phyloP scores from a whole-genome alignment of 1,140 invertebrate genomes.

The Drosophila orosa region DNA sequence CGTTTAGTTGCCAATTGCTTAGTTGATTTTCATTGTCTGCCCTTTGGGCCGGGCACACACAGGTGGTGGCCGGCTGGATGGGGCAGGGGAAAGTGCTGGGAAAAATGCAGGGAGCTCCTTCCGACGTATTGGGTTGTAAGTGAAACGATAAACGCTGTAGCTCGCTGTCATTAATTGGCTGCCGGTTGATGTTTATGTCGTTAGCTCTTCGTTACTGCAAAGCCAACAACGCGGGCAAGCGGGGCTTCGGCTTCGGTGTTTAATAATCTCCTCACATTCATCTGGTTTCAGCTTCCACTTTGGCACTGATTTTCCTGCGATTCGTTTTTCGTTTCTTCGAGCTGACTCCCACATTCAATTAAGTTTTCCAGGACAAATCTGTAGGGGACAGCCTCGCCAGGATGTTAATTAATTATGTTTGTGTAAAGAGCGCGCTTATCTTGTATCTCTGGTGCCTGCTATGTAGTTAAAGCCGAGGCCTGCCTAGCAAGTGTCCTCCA shows the following conservation, averaged over 20 bases:
- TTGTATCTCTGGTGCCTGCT: conserved; percentile 13
- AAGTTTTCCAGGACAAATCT: conserved; percentile 32
- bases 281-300: conserved; percentile 18
- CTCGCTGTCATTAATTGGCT: conserved; percentile 76
- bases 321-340: conserved; percentile 7
- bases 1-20: conserved; percentile 73
- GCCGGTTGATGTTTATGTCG: conserved; percentile 58
- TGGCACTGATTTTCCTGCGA: conserved; percentile 25
- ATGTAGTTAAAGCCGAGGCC: conserved; percentile 17
- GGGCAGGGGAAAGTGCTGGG: neutral
- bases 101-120: conserved; percentile 15
- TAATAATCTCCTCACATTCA: conserved; percentile 40
- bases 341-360: conserved; percentile 30
- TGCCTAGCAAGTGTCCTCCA: conserved; percentile 35
- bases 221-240: conserved; percentile 4
- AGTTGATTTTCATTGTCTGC: conserved; percentile 77
- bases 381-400: conserved; percentile 21
- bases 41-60: conserved; percentile 44
- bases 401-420: conserved; percentile 54
- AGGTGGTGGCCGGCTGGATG: conserved; percentile 30
- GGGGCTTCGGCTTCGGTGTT: conserved; percentile 18
- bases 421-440: conserved; percentile 19
- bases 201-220: conserved; percentile 31
- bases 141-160: conserved; percentile 58
- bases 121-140: conserved; percentile 39